A percentile compares a stretch with the other conserved stretches of the same genome.
phyloP scores from a whole-genome alignment of 2,888 invertebrate species.

The Electrophaes corylata region DNA sequence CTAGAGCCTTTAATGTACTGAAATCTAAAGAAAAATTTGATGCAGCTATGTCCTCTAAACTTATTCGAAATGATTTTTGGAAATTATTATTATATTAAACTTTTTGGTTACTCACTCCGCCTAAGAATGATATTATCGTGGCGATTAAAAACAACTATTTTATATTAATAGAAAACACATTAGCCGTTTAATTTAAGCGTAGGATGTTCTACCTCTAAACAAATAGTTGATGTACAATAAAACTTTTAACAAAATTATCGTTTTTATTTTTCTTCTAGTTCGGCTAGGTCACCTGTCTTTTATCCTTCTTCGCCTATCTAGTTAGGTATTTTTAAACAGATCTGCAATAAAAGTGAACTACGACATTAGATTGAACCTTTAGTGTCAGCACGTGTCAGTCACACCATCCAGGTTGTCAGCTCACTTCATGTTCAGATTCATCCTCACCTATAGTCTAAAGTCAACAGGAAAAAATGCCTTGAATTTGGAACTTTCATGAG shows the following conservation, averaged over 20 bases:
- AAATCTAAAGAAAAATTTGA: slow-evolving; percentile 33
- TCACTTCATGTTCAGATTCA: too few relatives aligned
- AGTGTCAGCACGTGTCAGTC: too few relatives aligned
- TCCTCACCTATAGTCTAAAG: too few relatives aligned
- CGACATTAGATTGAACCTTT: too few relatives aligned
- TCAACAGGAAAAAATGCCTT: too few relatives aligned
- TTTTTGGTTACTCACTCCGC: slow-evolving; percentile 73
- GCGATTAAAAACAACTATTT: slow-evolving; percentile 69
- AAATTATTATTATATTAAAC: slow-evolving; percentile 48
- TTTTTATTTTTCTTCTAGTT: slow-evolving; percentile 36
- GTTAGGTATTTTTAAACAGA: too few relatives aligned
- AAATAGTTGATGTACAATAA: slow-evolving; percentile 84
- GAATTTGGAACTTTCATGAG: too few relatives aligned
- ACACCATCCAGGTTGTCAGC: too few relatives aligned
- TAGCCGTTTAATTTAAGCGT: slow-evolving; percentile 80
- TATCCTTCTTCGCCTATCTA: not conserved
- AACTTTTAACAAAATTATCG: slow-evolving; percentile 76
- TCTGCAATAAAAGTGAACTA: too few relatives aligned
- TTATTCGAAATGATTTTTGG: slow-evolving; percentile 27
- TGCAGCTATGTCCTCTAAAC: slow-evolving; percentile 41
- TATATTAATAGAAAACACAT: slow-evolving; percentile 70
- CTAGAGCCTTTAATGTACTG: not conserved
- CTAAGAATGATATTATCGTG: slow-evolving; percentile 75
- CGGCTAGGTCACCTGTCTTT: not conserved
- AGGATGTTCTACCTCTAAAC: slow-evolving; percentile 84